A percentile compares a stretch with the other conserved stretches of the same genome.
These are phyloP conservation scores for Odontomyia ornata DNA, from an alignment of 2,888 invertebrate species.

Conservation along the genomic window DNA sequence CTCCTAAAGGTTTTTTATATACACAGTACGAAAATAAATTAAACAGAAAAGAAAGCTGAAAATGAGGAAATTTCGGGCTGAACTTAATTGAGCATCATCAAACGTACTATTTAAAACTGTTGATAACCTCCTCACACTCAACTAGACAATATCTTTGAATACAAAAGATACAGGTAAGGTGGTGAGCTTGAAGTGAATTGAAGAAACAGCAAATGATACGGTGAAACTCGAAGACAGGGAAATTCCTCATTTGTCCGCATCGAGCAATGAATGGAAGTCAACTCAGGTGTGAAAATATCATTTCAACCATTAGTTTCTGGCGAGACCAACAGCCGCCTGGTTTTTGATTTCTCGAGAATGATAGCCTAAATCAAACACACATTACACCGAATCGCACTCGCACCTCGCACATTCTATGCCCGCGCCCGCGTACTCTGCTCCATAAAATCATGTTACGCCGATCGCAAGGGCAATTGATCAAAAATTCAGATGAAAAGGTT, in stretches of 20 bases:
- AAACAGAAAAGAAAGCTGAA: too few relatives aligned
- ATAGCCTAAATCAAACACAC: conserved; percentile 32
- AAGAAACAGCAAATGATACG: not conserved
- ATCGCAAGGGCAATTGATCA: conserved; percentile 43
- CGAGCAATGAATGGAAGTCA: conserved; percentile 15
- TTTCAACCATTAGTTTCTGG: conserved; percentile 15
- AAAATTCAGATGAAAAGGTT: conserved; percentile 28
- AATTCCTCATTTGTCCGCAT: conserved; percentile 12
- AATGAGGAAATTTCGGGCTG: too few relatives aligned
- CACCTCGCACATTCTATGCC: not conserved
- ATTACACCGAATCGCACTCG: conserved; percentile 24
- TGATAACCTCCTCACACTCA: not conserved
- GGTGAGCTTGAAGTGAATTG: not conserved
- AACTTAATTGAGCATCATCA: too few relatives aligned
- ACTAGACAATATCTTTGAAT: not conserved
- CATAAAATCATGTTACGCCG: not conserved
- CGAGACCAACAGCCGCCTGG: conserved; percentile 27
- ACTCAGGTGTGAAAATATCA: conserved; percentile 47
- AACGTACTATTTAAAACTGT: too few relatives aligned
- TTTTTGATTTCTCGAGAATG: conserved; percentile 36
- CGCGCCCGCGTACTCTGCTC: not conserved
- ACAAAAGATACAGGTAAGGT: not conserved
- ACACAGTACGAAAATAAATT: too few relatives aligned
- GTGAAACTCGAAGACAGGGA: conserved; percentile 4
- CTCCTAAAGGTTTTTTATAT: too few relatives aligned